Base-by-base conservation (phyloP, 2,888 invertebrate species). In the Aphodius granarius region DNA sequence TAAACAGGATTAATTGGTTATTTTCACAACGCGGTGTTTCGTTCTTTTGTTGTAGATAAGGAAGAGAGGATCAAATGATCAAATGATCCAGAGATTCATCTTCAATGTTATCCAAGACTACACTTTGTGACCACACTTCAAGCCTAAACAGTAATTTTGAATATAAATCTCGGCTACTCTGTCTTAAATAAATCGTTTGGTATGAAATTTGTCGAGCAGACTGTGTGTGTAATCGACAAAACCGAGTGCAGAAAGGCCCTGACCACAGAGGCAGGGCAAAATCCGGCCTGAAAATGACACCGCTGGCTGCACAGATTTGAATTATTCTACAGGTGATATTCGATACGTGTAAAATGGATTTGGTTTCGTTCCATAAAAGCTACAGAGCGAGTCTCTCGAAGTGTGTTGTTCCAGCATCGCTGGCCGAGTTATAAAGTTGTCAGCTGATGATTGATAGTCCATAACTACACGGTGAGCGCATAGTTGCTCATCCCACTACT, bases 251-350 rank as follows among this genome's bases (percentile, higher is more conserved):
- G 22, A 17, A 68, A 6, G 17, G 22, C 23, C 13, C 43, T 43
- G 43, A 3, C 43, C 43, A 13, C 22, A n/a, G 23, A n/a, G 18
- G 17, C n/a, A n/a, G n/a, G 16, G 17, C 20, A 22, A 71, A 13
- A 43, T 71, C 18, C 68, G 21, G 66, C 20, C 72, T 68, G 66
- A 66, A 75, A 73, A 71, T 43, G 73, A 76, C 71, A 76, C 73
- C 73, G 22, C 63, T 22, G 63, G 71, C 20, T 68, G 66, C 23
- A 43, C 19, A 66, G 74, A 66, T 72, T 76, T 72, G 74, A 76
- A 72, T 74, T 74, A 76, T 78, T 80, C 78, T 76, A 78, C 77
- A 78, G 78, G 78, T 78, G 80, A 77, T 74, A 80, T 79, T 77
- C 74, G 79, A 80, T 80, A 78, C 78, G 71, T 66, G 76, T 73